Conservation (phyloP, 2,888 invertebrate species). For the Synergus itoensis region DNA sequence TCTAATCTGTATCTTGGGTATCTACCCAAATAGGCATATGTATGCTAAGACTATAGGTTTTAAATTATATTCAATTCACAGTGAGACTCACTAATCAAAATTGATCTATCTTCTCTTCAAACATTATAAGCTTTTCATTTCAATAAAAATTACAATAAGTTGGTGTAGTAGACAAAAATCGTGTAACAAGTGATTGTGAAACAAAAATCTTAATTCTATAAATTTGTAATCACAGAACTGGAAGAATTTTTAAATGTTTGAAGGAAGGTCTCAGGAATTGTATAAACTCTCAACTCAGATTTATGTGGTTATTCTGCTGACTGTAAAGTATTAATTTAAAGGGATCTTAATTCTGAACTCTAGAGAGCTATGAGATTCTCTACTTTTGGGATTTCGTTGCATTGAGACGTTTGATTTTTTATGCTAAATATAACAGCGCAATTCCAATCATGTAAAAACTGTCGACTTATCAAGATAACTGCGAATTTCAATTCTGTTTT, state of each 20-base stretch:
- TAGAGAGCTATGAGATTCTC: conserved; percentile 57
- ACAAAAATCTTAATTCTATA: background rate
- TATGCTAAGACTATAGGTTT: conserved; percentile 59
- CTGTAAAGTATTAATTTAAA: background rate
- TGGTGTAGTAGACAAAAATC: background rate
- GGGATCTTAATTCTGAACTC: background rate
- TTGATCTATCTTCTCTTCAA: background rate
- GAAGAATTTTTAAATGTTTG: background rate
- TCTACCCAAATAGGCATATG: conserved; percentile 57
- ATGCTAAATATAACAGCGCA: conserved; percentile 18
- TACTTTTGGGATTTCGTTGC: conserved; percentile 65
- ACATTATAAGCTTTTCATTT: background rate
- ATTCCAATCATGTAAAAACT: conserved; percentile 22
- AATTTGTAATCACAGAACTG: background rate
- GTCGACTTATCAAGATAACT: conserved; percentile 7
- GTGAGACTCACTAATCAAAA: conserved; percentile 19
- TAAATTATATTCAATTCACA: conserved; percentile 43
- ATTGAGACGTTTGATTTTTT: conserved; percentile 59
- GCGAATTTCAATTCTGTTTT: background rate
- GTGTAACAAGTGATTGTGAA: background rate
- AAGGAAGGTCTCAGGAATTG: background rate
- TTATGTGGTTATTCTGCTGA: conserved; percentile 13
- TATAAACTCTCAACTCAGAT: background rate
- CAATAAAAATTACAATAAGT: background rate
- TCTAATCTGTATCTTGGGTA: conserved; percentile 56